Evolutionary conservation across 2,888 invertebrate genomes (phyloP).

Genomic region (Agriopis aurantiaria): DNA sequence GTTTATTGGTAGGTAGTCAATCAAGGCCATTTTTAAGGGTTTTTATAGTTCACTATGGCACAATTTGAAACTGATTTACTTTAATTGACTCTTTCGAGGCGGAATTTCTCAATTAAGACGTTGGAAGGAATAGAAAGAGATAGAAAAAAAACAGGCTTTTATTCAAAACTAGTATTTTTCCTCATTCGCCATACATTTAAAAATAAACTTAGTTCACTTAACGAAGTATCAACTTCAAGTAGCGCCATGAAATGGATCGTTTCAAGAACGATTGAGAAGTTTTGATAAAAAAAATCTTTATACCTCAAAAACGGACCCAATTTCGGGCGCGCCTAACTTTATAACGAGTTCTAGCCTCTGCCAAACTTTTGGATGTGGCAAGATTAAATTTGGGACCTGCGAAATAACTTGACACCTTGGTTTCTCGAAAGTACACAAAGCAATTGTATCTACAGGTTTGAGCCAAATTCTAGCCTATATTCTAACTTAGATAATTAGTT

Average conservation of each 20-base stretch:
- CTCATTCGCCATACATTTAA: neutral
- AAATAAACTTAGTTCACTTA: neutral
- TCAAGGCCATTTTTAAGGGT: too few species aligned
- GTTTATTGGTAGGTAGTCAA: too few species aligned
- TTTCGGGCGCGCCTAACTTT: slow-evolving; percentile 17
- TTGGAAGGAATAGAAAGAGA: neutral
- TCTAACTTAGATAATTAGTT: too few species aligned
- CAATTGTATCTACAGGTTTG: neutral
- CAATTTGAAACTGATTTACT: too few species aligned
- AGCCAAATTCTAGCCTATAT: too few species aligned
- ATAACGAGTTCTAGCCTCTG: slow-evolving; percentile 31
- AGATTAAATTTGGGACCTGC: slow-evolving; percentile 26
- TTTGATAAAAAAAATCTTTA: slow-evolving; percentile 25
- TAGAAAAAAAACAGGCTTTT: neutral
- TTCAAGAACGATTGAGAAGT: slow-evolving; percentile 22
- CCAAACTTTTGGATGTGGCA: slow-evolving; percentile 25
- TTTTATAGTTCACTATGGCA: too few species aligned
- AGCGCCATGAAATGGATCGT: neutral
- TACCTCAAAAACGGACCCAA: slow-evolving; percentile 26
- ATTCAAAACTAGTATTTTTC: neutral
- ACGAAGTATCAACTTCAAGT: neutral
- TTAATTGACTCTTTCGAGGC: neutral
- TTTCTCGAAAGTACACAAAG: neutral
- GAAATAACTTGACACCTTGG: slow-evolving; percentile 17
- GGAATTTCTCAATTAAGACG: neutral